Evolutionary conservation across 2,888 invertebrate genomes (phyloP), one percentile per base, ranked within the genome.

Genomic region (Ditylenchus weischeri): DNA sequence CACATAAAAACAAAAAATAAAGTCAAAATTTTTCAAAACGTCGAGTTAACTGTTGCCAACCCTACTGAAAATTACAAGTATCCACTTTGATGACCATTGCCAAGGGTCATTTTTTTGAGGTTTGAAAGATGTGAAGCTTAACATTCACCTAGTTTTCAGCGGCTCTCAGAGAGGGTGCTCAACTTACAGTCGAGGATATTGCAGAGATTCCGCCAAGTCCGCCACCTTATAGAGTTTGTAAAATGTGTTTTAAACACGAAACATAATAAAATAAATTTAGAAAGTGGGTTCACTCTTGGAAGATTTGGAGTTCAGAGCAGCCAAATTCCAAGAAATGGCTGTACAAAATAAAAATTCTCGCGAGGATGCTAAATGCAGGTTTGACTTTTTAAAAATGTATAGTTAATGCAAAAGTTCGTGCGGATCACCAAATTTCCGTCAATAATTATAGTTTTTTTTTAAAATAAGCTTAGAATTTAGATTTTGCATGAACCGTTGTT

Each of bases 171-270:
- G 65, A 66, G 0, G 76, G 69, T 3, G 77, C 75, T 13, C 74
- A 76, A 35, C 65, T 80, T 57, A 64, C 74, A n/a, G 54, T 69
- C 60, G 75, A 63, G 5, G 79, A 80, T 64, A 58, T 78, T 51
- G 70, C 54, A 18, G 79, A 79, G 35, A 76, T 80, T 63, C 80
- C 80, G 21, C 70, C 73, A 18, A 76, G 75, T 0, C 80, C 80
- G 3, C 76, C 73, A 13, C 78, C 78, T 6, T 80, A 80, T 62
- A 66, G 57, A 18, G 62, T 23, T 6, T 8, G 4, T 15, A 50
- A 2, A 29, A 4, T 29, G 29, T 29, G 29, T 29, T 29, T 29
- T 29, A 2, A 29, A 2, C 29, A 29, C 29, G 29, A 29, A 29
- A 29, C 5, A 50, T 50, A 4, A 19, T 5, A 50, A 50, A 19